Evolutionary conservation across 2,888 invertebrate species (phyloP).

Genomic region (Incurvaria masculella): DNA sequence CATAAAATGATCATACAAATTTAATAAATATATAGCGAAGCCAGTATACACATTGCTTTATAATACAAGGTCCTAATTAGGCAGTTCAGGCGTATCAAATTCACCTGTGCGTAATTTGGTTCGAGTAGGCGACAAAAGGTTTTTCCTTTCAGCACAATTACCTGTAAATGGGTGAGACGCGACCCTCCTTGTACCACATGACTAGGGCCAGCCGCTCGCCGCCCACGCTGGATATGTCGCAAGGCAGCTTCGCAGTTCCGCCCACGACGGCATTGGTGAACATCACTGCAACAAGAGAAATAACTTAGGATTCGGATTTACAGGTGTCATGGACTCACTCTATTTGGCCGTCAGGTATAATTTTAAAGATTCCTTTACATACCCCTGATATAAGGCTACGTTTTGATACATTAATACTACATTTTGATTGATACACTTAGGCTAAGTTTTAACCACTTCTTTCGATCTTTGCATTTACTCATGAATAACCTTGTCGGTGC

Average conservation of each 20-base stretch:
- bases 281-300: constrained; percentile 12
- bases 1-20: too few relatives aligned
- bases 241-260: constrained; percentile 57
- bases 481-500: too few relatives aligned
- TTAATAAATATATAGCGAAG: too few relatives aligned
- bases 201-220: constrained; percentile 58
- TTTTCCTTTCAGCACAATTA: constrained; percentile 22
- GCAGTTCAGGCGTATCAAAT: not conserved
- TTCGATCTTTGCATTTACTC: too few relatives aligned
- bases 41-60: not conserved
- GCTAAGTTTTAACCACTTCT: too few relatives aligned
- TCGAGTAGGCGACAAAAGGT: not conserved
- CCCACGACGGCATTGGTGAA: constrained; percentile 55
- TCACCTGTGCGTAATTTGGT: not conserved
- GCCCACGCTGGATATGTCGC: constrained; percentile 55
- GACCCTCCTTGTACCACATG: constrained; percentile 61
- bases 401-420: too few relatives aligned
- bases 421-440: too few relatives aligned
- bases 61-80: not conserved
- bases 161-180: constrained; percentile 60
- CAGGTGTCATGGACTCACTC: too few relatives aligned
- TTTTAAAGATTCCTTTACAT: too few relatives aligned
- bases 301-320: too few relatives aligned
- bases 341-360: too few relatives aligned
- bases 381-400: too few relatives aligned